Evolutionary conservation across 2,113 vertebrate genomes (phyloP), one percentile per base, ranked within the genome.

Genomic region (Spea multiplicata): DNA sequence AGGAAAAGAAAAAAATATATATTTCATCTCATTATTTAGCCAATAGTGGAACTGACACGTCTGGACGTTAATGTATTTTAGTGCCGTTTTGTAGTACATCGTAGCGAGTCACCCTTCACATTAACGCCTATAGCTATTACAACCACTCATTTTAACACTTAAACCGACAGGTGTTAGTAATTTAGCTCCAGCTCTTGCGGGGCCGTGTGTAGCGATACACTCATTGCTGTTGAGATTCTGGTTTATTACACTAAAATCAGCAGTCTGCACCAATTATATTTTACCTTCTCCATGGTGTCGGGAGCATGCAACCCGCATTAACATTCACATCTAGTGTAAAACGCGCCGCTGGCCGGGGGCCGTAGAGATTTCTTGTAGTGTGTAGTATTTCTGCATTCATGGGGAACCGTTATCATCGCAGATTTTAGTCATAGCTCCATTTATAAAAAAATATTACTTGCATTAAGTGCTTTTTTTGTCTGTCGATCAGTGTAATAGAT

Each of bases 1-100:
- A 66, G 79, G 0, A 82, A 55, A 57, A 30, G 14, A 46, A 81
- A 72, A 0, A 0, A 69, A 3, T 53, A 62, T 50, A 77, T 53
- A 44, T 12, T 71, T 57, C 76, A 73, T 81, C 6, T 68, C 10
- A 8, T 61, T 82, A 78, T 73, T 84, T 82, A 81, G 79, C 83
- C 73, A 3, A 44, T 52, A 44, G 4, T 57, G 83, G 64, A 81
- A 80, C 46, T 70, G 70, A 61, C 79, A 83, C 14, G 62, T 12
- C 83, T 70, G 72, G 77, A 82, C 78, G 57, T 53, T 82, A 13
- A 0, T 46, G 59, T 74, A 71, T 78, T 85, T 81, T 30, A 77
- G 69, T 61, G 14, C 75, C 8, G 72, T 14, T 44, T 12, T 73
- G 66, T 73, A 72, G 17, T 65, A 66, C 0, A 82, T 77, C 62